Base-by-base conservation (phyloP, 2,113 vertebrate genomes). In the Hippocampus comes region DNA sequence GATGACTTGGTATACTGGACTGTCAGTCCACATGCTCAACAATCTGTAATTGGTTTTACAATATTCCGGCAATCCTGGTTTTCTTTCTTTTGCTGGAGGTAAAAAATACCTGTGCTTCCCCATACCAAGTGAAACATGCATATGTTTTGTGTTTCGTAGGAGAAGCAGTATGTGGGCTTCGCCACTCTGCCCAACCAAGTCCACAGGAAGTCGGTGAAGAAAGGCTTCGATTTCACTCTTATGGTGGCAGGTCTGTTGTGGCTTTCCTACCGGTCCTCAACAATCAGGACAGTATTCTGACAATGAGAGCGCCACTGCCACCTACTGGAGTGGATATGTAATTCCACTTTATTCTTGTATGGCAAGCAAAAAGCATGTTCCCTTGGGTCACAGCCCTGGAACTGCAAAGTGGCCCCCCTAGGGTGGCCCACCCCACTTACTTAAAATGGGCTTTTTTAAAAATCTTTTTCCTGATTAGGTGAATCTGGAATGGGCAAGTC, bases 161-260 rank as follows among this genome's bases (percentile, higher is more conserved):
- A 99, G 89, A 98, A 98, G 86, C 97, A 99, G 88, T 99, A 99
- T 73, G 97, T 99, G 78, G 97, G 97, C 61, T 99, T 99, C 48
- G 96, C 96, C 72, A 98, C 97, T 5, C 92, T 99, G 66, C 97
- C 97, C 1, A 98, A 98, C 91, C 97, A 99, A 87, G 97, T 99
- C 55, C 97, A 99, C 89, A 93, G 96, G 75, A 99, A 99, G 89
- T 99, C 97, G 0, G 97, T 99, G 84, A 99, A 99, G 94, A 99
- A 99, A 82, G 97, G 97, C 53, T 99, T 99, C 0, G 97, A 99
- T 86, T 99, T 99, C 82, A 99, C 97, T 0, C 93, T 99, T 78
- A 99, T 99, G 97, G 97, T 99, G 2, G 97, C 97, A 63, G 97
- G 97, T 99, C 74, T 91, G 78, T 80, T 64, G 34, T 70, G 38